Conservation (phyloP, 1,140 invertebrate genomes). For the Calephelis nemesis region DNA sequence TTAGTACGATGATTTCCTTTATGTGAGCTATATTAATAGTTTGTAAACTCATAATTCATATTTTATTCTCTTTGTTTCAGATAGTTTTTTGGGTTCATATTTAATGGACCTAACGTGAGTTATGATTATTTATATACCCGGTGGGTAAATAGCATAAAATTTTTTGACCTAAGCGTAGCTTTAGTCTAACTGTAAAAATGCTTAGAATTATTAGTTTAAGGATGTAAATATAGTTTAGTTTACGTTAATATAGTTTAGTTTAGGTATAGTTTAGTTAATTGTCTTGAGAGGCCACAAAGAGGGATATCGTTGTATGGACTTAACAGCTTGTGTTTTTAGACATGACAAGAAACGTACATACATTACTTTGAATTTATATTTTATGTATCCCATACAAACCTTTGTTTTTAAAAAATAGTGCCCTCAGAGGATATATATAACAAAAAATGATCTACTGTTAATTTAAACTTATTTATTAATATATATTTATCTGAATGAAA, state of each 20-base stretch:
- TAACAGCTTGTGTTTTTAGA: background rate
- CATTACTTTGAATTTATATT: background rate
- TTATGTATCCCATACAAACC: background rate
- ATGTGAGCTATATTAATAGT: background rate
- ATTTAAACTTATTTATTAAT: no score
- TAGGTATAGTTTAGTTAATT: background rate
- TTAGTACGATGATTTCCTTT: no score
- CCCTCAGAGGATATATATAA: no score
- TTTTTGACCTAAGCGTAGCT: background rate
- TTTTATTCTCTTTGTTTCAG: constrained; percentile 29
- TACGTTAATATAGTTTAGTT: background rate
- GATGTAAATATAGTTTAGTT: constrained; percentile 1
- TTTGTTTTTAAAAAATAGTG: no score
- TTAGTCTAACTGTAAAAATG: constrained; percentile 2
- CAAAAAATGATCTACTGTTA: no score
- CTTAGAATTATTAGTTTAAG: background rate
- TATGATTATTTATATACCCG: constrained; percentile 1
- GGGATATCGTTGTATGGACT: constrained; percentile 3
- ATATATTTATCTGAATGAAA: no score
- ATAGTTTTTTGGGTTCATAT: constrained; percentile 28
- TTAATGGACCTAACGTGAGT: constrained; percentile 10
- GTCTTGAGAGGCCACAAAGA: constrained; percentile 9
- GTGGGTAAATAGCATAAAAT: background rate
- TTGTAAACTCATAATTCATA: background rate
- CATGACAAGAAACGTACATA: background rate